These are phyloP conservation scores for Phenganax stokvisi DNA, from an alignment of 92 coral and sea anemone species.

Conservation along the genomic window DNA sequence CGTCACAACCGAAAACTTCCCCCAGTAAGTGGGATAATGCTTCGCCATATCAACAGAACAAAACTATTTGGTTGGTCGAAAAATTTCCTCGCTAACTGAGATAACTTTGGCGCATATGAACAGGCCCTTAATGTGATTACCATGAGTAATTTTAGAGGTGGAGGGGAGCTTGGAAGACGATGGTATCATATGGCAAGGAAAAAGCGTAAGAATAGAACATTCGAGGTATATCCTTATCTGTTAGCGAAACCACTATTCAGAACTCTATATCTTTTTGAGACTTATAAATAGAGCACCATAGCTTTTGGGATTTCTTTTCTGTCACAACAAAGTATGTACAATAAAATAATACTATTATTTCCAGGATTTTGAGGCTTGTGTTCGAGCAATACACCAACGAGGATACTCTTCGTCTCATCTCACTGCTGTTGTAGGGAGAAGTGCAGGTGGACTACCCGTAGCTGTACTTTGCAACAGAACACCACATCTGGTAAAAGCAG, in stretches of 20 bases:
- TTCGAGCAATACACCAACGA: constrained; percentile 57
- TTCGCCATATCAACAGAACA: no score
- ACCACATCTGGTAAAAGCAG: constrained; percentile 78
- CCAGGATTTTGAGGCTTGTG: constrained; percentile 95
- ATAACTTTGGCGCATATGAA: no score
- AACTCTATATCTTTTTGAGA: no score
- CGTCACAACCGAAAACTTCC: no score
- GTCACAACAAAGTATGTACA: not conserved
- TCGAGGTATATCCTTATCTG: constrained; percentile 56
- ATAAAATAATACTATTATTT: not conserved
- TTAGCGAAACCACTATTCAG: no score
- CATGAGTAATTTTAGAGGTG: constrained; percentile 61
- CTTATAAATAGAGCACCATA: not conserved
- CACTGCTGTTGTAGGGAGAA: constrained; percentile 84
- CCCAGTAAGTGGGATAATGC: no score
- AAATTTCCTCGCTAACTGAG: no score
- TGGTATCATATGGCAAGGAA: constrained; percentile 87
- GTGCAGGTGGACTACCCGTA: constrained; percentile 86
- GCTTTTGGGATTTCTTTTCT: not conserved
- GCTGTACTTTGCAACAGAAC: constrained; percentile 84
- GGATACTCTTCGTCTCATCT: constrained; percentile 72
- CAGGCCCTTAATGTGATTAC: no score
- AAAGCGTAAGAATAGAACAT: constrained; percentile 68
- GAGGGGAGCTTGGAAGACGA: constrained; percentile 90
- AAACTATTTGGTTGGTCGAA: no score